These are phyloP conservation scores for Lissocephala sabroskyi DNA, from an alignment of 2,888 invertebrate species.

Conservation along the genomic window DNA sequence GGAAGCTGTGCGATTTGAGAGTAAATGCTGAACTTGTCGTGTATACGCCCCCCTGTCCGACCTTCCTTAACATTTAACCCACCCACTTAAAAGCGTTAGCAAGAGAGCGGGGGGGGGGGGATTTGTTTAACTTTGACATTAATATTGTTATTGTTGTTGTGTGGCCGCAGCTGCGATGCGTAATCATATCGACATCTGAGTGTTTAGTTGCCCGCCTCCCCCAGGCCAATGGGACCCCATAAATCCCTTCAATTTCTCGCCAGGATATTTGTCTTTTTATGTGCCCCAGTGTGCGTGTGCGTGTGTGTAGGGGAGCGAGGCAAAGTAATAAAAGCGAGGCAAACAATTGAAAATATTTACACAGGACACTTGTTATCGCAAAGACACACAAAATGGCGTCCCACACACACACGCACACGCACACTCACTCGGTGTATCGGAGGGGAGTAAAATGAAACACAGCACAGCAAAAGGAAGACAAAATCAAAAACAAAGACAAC, in stretches of 20 bases:
- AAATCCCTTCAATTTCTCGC: slow-evolving; percentile 9
- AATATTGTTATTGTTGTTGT: slow-evolving; percentile 27
- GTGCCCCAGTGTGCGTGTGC: slow-evolving; percentile 4
- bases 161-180: slow-evolving; percentile 3
- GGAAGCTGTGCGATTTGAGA: background rate
- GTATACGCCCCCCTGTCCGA: slow-evolving; percentile 31
- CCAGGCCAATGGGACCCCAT: slow-evolving; percentile 10
- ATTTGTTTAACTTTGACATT: slow-evolving; percentile 52
- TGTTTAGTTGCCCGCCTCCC: background rate
- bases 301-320: slow-evolving; percentile 18
- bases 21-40: slow-evolving; percentile 23
- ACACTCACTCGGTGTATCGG: background rate
- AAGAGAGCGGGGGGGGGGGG: too few species aligned
- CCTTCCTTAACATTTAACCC: too few species aligned
- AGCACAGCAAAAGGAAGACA: background rate
- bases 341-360: slow-evolving; percentile 65
- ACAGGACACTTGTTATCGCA: slow-evolving; percentile 63
- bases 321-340: slow-evolving; percentile 57
- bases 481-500: slow-evolving; percentile 19
- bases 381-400: slow-evolving; percentile 31
- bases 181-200: slow-evolving; percentile 28
- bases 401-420: slow-evolving; percentile 11
- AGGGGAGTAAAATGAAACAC: too few species aligned
- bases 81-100: too few species aligned
- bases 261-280: too few species aligned